Conservation (phyloP, 37 sponge, comb jelly and placozoan species). For the Bolinopsis microptera region DNA sequence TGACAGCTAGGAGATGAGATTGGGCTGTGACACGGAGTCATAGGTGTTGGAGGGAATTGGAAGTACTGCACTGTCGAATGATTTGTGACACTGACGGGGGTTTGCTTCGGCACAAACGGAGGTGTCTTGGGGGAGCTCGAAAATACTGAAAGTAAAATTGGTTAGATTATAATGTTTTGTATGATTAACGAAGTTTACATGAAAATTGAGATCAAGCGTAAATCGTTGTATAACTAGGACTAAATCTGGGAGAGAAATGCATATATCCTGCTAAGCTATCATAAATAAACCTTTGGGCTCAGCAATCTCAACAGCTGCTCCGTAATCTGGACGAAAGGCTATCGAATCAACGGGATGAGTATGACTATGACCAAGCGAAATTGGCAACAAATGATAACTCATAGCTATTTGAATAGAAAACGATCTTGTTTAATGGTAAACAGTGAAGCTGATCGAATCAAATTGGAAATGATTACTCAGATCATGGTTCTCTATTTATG, state of each 20-base stretch:
- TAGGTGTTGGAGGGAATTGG: constrained; percentile 32
- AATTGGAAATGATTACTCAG: neutral
- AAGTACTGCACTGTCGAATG: neutral
- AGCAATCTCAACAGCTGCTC: neutral
- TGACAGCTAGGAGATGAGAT: neutral
- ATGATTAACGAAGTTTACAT: neutral
- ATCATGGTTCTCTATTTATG: neutral
- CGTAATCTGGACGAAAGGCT: neutral
- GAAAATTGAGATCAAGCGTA: neutral
- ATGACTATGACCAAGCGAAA: neutral
- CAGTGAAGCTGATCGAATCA: neutral
- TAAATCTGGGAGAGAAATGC: neutral
- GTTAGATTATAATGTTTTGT: neutral
- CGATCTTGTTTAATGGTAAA: no score
- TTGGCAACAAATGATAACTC: constrained; percentile 20
- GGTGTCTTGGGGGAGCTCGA: constrained; percentile 28
- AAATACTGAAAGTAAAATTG: neutral
- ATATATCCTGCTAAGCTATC: no score
- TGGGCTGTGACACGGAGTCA: neutral
- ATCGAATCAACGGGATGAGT: neutral
- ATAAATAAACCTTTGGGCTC: neutral
- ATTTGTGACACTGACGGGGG: neutral
- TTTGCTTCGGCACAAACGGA: neutral
- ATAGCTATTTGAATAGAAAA: no score
- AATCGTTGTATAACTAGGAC: neutral